Evolutionary conservation across 2,113 vertebrate genomes (phyloP).

Genomic region (Parotia lawesii): DNA sequence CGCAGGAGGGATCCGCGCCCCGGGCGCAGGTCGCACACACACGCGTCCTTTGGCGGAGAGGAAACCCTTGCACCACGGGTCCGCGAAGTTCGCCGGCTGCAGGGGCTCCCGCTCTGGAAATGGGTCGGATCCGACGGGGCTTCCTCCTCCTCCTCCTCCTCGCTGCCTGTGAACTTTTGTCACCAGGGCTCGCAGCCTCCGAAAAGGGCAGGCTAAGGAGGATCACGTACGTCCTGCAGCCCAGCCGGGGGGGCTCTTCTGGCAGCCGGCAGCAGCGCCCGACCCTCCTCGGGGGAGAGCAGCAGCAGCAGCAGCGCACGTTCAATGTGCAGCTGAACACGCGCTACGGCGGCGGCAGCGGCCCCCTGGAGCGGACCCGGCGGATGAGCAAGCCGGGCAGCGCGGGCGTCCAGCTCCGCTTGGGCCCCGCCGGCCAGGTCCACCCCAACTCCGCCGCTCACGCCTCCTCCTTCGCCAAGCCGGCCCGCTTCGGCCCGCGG

Average conservation of each 20-base stretch:
- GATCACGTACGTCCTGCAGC: slow-evolving; percentile 84
- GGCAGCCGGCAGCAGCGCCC: slow-evolving; percentile 47
- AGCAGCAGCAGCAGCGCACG: slow-evolving; percentile 55
- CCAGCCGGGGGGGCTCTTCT: slow-evolving; percentile 70
- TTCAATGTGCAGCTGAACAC: slow-evolving; percentile 80
- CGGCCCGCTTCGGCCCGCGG: slow-evolving; percentile 52
- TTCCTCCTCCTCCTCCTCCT: slow-evolving; percentile 49
- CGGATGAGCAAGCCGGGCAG: slow-evolving; percentile 75
- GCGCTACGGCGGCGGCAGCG: slow-evolving; percentile 64
- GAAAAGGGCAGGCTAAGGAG: slow-evolving; percentile 78
- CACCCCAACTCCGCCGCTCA: slow-evolving; percentile 56
- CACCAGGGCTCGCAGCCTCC: slow-evolving; percentile 57
- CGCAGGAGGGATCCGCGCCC: neutral
- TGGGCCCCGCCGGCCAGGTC: slow-evolving; percentile 59
- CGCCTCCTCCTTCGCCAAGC: slow-evolving; percentile 64
- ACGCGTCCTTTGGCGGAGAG: neutral
- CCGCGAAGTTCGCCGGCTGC: neutral
- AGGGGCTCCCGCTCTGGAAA: slow-evolving; percentile 62
- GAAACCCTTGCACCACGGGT: neutral
- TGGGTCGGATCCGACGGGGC: slow-evolving; percentile 79
- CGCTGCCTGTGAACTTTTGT: slow-evolving; percentile 57
- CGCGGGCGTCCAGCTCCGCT: slow-evolving; percentile 61
- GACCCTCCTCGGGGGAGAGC: slow-evolving; percentile 40
- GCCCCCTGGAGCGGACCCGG: slow-evolving; percentile 79
- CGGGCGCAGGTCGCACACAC: neutral